Evolutionary conservation across 2,888 invertebrate genomes (phyloP).

Genomic region (Linnaemya tessellans): DNA sequence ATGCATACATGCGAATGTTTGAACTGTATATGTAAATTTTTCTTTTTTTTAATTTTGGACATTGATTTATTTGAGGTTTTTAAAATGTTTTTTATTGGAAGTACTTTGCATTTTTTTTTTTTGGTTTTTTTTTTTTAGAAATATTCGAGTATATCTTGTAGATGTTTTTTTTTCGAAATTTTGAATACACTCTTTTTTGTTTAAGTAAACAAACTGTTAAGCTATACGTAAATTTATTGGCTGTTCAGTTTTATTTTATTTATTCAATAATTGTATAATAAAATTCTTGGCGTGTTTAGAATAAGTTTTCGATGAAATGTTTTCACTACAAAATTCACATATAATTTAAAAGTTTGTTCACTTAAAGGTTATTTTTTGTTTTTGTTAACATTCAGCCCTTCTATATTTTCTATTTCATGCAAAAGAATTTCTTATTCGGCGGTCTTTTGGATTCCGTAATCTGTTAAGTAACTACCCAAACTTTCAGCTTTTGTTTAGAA

Average conservation of each 20-base stretch:
- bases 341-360: slow-evolving; percentile 37
- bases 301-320: slow-evolving; percentile 14
- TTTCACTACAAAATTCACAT: slow-evolving; percentile 1
- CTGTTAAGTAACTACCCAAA: not conserved
- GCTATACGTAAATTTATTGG: not conserved
- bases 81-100: slow-evolving; percentile 57
- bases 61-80: slow-evolving; percentile 41
- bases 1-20: no score
- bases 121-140: slow-evolving; percentile 13
- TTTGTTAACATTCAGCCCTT: not conserved
- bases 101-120: slow-evolving; percentile 28
- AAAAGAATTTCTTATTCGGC: not conserved
- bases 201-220: slow-evolving; percentile 48
- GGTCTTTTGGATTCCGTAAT: not conserved
- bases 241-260: not conserved
- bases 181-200: slow-evolving; percentile 65
- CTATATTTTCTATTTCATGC: not conserved
- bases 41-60: slow-evolving; percentile 60
- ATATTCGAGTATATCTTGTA: slow-evolving; percentile 71
- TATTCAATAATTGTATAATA: slow-evolving; percentile 10
- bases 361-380: not conserved
- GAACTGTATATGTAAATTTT: not conserved
- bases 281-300: slow-evolving; percentile 59
- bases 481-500: not conserved
- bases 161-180: slow-evolving; percentile 15